Evolutionary conservation across 2,888 invertebrate genomes (phyloP).

Genomic region (Eurytoma adleriae): DNA sequence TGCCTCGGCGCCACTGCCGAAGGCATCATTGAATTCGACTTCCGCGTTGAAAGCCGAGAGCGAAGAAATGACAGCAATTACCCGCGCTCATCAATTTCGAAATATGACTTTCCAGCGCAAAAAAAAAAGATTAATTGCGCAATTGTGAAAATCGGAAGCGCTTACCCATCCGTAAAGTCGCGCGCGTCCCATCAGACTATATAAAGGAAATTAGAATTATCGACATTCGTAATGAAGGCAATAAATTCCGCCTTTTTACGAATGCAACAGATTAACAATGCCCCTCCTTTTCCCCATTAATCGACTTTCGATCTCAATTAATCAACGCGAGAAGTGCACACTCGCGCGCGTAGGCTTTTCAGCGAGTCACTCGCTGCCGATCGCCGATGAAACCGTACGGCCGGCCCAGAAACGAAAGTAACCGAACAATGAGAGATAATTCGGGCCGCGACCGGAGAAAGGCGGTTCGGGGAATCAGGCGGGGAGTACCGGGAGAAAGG

Average conservation of each 20-base stretch:
- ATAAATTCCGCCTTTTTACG: too few relatives aligned
- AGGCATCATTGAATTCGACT: slow-evolving; percentile 28
- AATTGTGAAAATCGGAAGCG: slow-evolving; percentile 30
- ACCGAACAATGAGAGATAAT: slow-evolving; percentile 21
- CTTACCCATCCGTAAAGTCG: too few relatives aligned
- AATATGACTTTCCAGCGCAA: not conserved
- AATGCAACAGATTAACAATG: slow-evolving; percentile 13
- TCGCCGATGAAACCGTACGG: slow-evolving; percentile 15
- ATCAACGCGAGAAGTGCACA: not conserved
- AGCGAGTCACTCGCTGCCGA: not conserved
- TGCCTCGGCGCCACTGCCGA: not conserved
- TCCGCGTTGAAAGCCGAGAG: slow-evolving; percentile 43
- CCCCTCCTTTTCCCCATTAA: not conserved
- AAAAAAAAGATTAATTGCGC: slow-evolving; percentile 18
- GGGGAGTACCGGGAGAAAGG: slow-evolving; percentile 5
- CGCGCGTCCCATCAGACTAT: not conserved
- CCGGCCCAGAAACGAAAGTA: slow-evolving; percentile 3
- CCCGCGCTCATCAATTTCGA: slow-evolving; percentile 8
- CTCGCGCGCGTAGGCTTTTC: slow-evolving; percentile 30
- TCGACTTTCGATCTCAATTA: too few relatives aligned
- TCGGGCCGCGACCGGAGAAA: slow-evolving; percentile 30
- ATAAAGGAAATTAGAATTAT: slow-evolving; percentile 15
- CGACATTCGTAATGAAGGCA: not conserved
- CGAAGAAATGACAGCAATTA: slow-evolving; percentile 26
- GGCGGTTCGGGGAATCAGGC: slow-evolving; percentile 22